A percentile compares a stretch with the other conserved stretches of the same genome.
These are phyloP conservation scores for Gymnogyps californianus DNA, from an alignment of 2,113 vertebrate genomes.

Conservation along the genomic window DNA sequence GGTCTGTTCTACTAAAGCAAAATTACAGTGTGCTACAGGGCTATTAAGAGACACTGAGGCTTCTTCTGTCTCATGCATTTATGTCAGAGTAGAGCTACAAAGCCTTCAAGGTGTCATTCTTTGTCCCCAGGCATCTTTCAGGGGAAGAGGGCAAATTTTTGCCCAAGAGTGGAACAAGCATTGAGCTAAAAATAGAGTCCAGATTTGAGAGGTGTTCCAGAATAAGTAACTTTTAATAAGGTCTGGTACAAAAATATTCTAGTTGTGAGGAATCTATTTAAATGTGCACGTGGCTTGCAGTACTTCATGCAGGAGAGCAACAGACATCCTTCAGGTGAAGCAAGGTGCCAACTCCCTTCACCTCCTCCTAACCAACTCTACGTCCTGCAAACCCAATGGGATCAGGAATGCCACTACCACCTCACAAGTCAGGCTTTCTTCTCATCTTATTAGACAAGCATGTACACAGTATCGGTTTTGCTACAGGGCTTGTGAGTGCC, in stretches of 20 bases:
- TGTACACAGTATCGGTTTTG: fast-evolving
- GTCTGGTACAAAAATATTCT: background rate
- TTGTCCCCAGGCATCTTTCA: background rate
- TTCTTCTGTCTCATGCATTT: background rate
- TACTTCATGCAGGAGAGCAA: background rate
- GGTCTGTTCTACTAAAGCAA: background rate
- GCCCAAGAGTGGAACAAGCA: background rate
- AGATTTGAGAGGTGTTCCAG: background rate
- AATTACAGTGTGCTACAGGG: background rate
- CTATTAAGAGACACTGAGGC: background rate
- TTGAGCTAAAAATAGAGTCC: background rate
- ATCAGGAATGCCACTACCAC: background rate
- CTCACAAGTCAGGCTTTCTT: background rate
- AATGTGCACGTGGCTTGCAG: background rate
- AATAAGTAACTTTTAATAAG: background rate
- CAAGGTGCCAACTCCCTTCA: background rate
- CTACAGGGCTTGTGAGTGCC: background rate
- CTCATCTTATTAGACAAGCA: background rate
- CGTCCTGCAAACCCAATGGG: background rate
- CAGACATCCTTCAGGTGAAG: background rate
- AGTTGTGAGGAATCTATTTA: background rate
- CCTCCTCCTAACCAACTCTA: background rate
- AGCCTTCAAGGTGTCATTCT: background rate
- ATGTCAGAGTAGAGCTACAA: background rate
- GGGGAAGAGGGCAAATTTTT: background rate